Conservation (phyloP, 2,797 vertebrate genomes). For the Cercopithecus hamlyni region DNA sequence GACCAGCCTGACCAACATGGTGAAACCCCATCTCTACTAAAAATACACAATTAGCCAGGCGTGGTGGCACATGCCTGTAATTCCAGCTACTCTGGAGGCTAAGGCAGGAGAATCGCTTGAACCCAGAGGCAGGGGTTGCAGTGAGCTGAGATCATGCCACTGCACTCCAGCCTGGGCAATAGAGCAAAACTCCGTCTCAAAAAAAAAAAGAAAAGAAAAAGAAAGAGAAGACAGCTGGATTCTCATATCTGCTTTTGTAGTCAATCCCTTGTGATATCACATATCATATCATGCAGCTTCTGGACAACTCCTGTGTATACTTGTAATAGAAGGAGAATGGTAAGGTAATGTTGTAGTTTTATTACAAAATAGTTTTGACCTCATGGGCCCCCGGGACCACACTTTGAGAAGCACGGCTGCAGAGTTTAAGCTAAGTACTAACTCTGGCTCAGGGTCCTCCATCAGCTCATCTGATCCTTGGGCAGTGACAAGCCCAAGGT, state of each 20-base stretch:
- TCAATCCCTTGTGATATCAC: neutral
- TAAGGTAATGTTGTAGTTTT: neutral
- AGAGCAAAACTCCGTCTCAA: too few species aligned
- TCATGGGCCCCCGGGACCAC: neutral
- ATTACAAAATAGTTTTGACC: neutral
- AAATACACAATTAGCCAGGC: too few species aligned
- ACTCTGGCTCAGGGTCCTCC: neutral
- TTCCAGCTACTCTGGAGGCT: too few species aligned
- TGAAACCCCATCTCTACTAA: too few species aligned
- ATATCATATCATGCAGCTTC: neutral
- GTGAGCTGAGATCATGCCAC: too few species aligned
- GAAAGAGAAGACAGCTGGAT: neutral
- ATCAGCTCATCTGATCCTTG: neutral
- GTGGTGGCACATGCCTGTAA: too few species aligned
- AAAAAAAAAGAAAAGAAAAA: too few species aligned
- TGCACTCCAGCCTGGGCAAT: too few species aligned
- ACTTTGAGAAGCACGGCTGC: neutral
- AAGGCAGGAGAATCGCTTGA: too few species aligned
- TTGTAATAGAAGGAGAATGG: neutral
- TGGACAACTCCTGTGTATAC: neutral
- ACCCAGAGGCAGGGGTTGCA: too few species aligned
- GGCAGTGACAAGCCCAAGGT: neutral
- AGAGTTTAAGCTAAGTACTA: neutral
- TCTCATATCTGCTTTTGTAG: neutral
- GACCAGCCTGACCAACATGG: too few species aligned